Evolutionary conservation across 2,888 invertebrate genomes (phyloP), one percentile per base, ranked within the genome.

Genomic region (Cephalotes varians): DNA sequence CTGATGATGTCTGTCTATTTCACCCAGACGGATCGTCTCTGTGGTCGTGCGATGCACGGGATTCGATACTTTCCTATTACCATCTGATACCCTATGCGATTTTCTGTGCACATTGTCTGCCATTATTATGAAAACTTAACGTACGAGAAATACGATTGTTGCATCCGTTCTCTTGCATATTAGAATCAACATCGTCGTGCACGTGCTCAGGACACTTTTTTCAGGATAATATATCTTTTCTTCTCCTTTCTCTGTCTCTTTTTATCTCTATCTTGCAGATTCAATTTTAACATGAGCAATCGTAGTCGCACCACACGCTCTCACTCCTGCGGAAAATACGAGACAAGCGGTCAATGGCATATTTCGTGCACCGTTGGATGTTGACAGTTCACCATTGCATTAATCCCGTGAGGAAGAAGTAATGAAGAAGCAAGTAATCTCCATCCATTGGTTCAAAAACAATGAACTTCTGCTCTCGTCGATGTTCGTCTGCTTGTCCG

Each of bases 41-140:
- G 94, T 92, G 67, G 94, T 94, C 40, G 94, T 94, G 64, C 94
- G 93, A 81, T 94, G 94, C 69, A 94, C 93, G 40, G 94, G 92
- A 81, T 92, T 91, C 28, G 93, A 88, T 67, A 92, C 90, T 81
- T 93, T 94, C 71, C 92, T 92, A 85, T 89, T 90, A 84, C 91
- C 91, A 67, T 91, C 91, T 88, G 90, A 91, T 85, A 91, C 91
- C 88, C 92, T 93, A 90, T 93, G 93, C 88, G 92, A 89, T 90
- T 93, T 93, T 91, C 92, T 92, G 91, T 93, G 93, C 86, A 92
- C 93, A 93, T 91, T 93, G 88, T 93, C 94, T 90, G 93, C 93
- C 93, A 94, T 94, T 91, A 91, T 93, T 93, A 87, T 88, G 86
- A 86, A 72, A 83, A 90, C 90, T 92, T 92, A 92, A 84, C 90